phyloP scores from a whole-genome alignment of 1,140 invertebrate species.

The Drosophila pseudoobscura region DNA sequence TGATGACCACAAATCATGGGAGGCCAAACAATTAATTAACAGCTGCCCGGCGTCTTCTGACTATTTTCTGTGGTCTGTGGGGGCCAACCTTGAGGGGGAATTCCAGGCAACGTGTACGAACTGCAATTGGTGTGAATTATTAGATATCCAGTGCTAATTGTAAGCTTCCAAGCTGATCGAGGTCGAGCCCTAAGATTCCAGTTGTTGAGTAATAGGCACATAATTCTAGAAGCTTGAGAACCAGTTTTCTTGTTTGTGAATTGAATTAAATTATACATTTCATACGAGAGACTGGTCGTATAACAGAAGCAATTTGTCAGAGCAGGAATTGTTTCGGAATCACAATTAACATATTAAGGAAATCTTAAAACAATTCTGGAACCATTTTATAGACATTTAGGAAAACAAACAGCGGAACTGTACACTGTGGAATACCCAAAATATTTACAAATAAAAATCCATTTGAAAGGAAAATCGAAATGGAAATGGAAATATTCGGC shows the following conservation, averaged over 20 bases:
- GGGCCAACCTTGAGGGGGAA: constrained; percentile 43
- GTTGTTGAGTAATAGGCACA: neutral
- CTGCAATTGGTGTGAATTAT: constrained; percentile 47
- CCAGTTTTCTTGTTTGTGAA: constrained; percentile 24
- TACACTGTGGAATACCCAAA: constrained; percentile 17
- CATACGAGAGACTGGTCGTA: neutral
- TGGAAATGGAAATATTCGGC: constrained; percentile 48
- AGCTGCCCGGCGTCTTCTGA: constrained; percentile 37
- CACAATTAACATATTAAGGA: constrained; percentile 21
- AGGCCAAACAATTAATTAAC: constrained; percentile 58
- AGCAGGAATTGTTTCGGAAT: neutral
- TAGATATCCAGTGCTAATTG: constrained; percentile 56
- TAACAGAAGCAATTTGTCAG: neutral
- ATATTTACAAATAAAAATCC: constrained; percentile 52
- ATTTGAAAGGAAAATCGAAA: constrained; percentile 31
- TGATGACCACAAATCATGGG: constrained; percentile 50
- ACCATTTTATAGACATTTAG: constrained; percentile 21
- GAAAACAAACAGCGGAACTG: constrained; percentile 28
- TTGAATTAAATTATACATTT: constrained; percentile 8
- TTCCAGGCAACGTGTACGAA: constrained; percentile 28
- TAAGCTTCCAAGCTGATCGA: constrained; percentile 30
- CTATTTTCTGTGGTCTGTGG: constrained; percentile 1
- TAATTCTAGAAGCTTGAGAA: constrained; percentile 19
- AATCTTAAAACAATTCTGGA: constrained; percentile 20
- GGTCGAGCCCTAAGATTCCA: constrained; percentile 32